Base-by-base conservation (phyloP, 1,140 invertebrate species). In the Saccostrea glomerata region DNA sequence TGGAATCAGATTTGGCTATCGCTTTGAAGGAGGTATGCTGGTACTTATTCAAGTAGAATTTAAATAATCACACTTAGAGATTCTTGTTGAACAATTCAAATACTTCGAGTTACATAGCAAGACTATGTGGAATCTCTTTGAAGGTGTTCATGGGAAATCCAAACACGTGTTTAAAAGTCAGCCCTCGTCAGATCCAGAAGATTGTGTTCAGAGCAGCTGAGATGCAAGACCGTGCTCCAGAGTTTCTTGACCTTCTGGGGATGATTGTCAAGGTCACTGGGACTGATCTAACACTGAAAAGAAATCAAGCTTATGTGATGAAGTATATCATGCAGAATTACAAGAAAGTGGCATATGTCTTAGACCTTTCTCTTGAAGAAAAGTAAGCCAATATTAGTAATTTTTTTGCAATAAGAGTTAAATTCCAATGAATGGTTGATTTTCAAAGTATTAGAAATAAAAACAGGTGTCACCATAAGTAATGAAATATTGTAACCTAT, bases 271-370 rank as follows among this genome's bases (percentile, higher is more conserved):
- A 95, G 85, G 94, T 95, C 40, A 92, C 93, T n/a, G 94, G 93
- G 55, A 93, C 93, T 20, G 94, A 93, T 47, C 91, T 95, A 36
- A 93, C 95, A 0, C 89, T 95, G 73, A 95, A 95, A 88, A 84
- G 95, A 47, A 95, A 95, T 87, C 95, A 94, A 87, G 93, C 93
- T 55, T 94, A 93, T 73, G 95, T 95, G 20, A 95, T 95, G 94
- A 95, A 95, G 85, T 95, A 95, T 86, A 93, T 95, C 73, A 95
- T 95, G 95, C 94, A 95, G 91, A 94, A 95, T 89, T 94, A 94
- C 90, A 94, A 93, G 84, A 94, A 95, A 84, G 92, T 94, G 9
- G 94, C 94, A 20, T 94, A 93, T 88, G 92, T 95, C 0, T 90
- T 95, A 1, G 94, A 95, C 85, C 89, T 93, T 58, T n/a, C 92